Conservation (phyloP, 2,888 invertebrate genomes). For the Rhogogaster chlorosoma region DNA sequence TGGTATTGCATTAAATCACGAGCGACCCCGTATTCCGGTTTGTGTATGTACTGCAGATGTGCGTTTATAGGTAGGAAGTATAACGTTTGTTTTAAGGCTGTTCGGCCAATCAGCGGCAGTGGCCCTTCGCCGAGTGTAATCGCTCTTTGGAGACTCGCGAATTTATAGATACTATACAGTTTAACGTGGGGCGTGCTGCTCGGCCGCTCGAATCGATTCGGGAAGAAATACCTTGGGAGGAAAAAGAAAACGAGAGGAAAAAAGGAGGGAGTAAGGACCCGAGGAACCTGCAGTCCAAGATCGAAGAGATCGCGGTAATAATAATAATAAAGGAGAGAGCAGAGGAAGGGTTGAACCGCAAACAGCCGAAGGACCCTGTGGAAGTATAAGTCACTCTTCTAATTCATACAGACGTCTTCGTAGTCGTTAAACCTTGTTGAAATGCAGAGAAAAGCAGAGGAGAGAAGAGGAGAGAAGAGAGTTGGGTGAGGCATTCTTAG, state of each 20-base stretch:
- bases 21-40: neutral
- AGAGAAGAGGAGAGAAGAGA: neutral
- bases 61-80: neutral
- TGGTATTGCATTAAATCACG: neutral
- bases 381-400: conserved; percentile 34
- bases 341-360: neutral
- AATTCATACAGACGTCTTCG: conserved; percentile 42
- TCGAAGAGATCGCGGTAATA: neutral
- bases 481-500: conserved; percentile 26
- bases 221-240: conserved; percentile 14
- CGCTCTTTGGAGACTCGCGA: conserved; percentile 50
- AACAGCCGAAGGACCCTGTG: neutral
- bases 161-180: conserved; percentile 45
- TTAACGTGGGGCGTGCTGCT: conserved; percentile 45
- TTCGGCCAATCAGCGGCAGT: conserved; percentile 32
- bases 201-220: conserved; percentile 9
- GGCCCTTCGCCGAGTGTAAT: conserved; percentile 29
- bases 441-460: conserved; percentile 63
- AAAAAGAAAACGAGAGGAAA: conserved; percentile 13
- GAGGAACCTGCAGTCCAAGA: neutral
- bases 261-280: neutral
- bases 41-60: neutral
- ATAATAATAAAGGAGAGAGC: neutral
- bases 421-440: conserved; percentile 68
- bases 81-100: conserved; percentile 40